These are phyloP conservation scores for Catotricha subobsoleta DNA, from an alignment of 2,888 invertebrate genomes.

Conservation along the genomic window DNA sequence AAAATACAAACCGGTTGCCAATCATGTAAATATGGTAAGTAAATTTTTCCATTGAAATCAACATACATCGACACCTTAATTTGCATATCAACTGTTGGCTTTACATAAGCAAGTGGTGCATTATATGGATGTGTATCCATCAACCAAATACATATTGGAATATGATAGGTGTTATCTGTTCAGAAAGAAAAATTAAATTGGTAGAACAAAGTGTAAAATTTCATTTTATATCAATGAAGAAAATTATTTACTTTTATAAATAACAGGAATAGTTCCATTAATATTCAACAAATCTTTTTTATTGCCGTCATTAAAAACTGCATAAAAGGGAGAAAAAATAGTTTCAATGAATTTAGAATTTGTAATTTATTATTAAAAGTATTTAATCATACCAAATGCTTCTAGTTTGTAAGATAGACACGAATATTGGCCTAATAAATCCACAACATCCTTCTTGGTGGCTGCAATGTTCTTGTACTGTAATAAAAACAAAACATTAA, in stretches of 20 bases:
- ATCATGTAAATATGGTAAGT: conserved; percentile 89
- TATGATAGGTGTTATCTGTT: conserved; percentile 68
- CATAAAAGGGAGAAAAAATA: conserved; percentile 12
- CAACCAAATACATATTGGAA: conserved; percentile 90
- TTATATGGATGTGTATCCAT: conserved; percentile 95
- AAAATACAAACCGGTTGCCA: conserved; percentile 44
- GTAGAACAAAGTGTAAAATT: conserved; percentile 1
- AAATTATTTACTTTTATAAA: conserved; percentile 51
- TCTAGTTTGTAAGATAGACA: conserved; percentile 46
- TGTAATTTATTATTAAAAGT: conserved; percentile 7
- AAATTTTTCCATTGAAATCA: conserved; percentile 88
- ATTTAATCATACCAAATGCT: conserved; percentile 42
- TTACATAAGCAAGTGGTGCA: conserved; percentile 88
- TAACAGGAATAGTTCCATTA: conserved; percentile 83
- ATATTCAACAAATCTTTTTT: conserved; percentile 65
- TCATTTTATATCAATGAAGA: background rate
- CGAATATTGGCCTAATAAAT: conserved; percentile 43
- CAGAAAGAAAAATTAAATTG: conserved; percentile 10
- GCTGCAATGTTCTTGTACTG: conserved; percentile 53
- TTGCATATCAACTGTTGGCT: conserved; percentile 86
- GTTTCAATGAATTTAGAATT: background rate
- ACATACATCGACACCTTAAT: conserved; percentile 90
- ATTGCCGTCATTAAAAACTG: conserved; percentile 78
- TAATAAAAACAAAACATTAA: conserved; percentile 16
- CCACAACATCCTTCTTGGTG: conserved; percentile 47